Conservation (phyloP, 2,113 vertebrate species). For the Cephalopterus ornatus region DNA sequence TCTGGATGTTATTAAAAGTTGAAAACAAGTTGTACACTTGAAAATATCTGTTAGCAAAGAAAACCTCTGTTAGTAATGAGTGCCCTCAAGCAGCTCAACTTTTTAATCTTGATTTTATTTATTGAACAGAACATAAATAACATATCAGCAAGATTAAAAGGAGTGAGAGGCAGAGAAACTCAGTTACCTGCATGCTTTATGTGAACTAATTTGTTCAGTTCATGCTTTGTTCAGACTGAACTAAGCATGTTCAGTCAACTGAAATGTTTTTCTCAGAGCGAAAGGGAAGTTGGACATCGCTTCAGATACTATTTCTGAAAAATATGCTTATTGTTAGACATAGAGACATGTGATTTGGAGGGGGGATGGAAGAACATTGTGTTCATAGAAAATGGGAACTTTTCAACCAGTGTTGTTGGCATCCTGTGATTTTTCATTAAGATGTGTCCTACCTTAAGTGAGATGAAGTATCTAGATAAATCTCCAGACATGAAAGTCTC, state of each 20-base stretch:
- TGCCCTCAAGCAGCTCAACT: neutral
- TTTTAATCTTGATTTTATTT: slow-evolving; percentile 39
- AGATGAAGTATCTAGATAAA: slow-evolving; percentile 34
- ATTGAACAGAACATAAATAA: neutral
- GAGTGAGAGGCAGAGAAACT: neutral
- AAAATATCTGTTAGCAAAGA: slow-evolving; percentile 25
- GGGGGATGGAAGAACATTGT: neutral
- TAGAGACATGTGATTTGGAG: neutral
- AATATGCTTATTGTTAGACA: neutral
- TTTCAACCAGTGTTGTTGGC: neutral
- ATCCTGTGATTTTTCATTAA: slow-evolving; percentile 15
- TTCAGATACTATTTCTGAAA: neutral
- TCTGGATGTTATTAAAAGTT: neutral
- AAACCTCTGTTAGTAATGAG: slow-evolving; percentile 27
- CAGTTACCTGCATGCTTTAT: neutral
- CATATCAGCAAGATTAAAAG: neutral
- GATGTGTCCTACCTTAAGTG: slow-evolving; percentile 11
- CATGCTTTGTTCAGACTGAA: too few species aligned
- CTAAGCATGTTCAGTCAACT: neutral
- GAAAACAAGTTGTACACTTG: neutral
- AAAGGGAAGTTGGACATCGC: neutral
- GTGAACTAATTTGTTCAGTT: neutral
- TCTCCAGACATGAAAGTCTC: slow-evolving; percentile 41
- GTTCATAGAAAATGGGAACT: neutral
- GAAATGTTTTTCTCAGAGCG: neutral